phyloP scores from a whole-genome alignment of 2,113 vertebrate genomes.

The Nipponia nippon region DNA sequence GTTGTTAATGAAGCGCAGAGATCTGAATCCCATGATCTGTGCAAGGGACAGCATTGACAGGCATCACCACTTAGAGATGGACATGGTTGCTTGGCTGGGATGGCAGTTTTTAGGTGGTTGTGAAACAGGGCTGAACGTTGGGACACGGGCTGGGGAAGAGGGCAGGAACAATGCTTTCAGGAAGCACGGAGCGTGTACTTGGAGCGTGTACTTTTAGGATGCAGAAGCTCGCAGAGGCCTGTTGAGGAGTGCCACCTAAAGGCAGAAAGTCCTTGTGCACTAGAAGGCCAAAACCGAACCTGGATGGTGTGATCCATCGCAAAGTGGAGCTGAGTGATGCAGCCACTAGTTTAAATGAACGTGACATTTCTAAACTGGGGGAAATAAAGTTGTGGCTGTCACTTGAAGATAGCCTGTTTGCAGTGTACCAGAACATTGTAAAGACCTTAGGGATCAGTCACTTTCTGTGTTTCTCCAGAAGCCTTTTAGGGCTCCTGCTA shows the following conservation, averaged over 20 bases:
- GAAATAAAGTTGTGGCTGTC: background rate
- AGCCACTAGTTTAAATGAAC: background rate
- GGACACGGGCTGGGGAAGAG: background rate
- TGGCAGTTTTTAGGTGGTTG: background rate
- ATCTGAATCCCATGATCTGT: background rate
- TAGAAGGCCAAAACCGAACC: background rate
- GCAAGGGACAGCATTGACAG: background rate
- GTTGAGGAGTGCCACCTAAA: background rate
- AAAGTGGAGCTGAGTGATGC: background rate
- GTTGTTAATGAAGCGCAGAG: background rate
- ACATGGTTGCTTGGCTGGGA: background rate
- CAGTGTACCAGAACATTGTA: background rate
- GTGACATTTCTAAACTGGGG: background rate
- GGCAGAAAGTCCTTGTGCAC: background rate
- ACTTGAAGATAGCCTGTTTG: background rate
- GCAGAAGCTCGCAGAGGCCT: background rate
- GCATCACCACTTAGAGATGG: background rate
- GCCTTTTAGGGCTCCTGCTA: background rate
- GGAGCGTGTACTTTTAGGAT: background rate
- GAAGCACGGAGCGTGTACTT: background rate
- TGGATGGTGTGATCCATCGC: rapidly evolving
- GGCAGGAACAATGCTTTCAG: background rate
- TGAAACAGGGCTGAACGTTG: background rate
- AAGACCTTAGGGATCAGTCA: background rate
- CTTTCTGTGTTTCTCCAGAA: background rate